These are phyloP conservation scores for Tricholauxania praeusta DNA, from an alignment of 2,888 invertebrate species.

Conservation along the genomic window DNA sequence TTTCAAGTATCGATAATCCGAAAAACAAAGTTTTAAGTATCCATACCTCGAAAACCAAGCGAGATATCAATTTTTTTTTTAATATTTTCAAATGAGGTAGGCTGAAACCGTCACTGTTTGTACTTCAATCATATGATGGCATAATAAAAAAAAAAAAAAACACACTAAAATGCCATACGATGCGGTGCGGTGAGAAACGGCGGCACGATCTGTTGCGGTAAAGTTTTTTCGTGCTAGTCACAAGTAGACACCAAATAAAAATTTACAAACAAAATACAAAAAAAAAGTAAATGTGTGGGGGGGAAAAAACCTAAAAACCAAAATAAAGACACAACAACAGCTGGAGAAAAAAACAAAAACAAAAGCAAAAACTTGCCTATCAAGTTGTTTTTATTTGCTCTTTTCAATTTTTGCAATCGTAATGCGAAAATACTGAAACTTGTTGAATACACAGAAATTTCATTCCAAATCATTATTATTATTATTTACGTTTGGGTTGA, in stretches of 20 bases:
- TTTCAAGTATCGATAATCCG: no score
- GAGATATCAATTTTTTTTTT: no score
- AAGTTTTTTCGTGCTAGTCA: constrained; percentile 14
- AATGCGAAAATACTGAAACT: background rate
- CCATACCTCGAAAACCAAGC: no score
- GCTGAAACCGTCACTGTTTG: no score
- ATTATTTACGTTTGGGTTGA: background rate
- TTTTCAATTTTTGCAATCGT: background rate
- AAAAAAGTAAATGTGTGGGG: background rate
- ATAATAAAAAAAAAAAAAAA: no score
- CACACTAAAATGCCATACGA: no score
- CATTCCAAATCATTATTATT: no score
- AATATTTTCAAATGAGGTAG: no score
- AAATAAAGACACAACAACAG: background rate
- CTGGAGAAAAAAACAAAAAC: background rate
- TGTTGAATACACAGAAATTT: background rate
- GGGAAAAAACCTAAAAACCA: background rate
- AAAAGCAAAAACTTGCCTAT: background rate
- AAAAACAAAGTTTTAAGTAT: no score
- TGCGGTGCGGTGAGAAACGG: background rate
- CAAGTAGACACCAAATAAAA: constrained; percentile 1
- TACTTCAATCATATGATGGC: no score
- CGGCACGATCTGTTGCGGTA: background rate
- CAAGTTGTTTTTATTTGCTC: constrained; percentile 1
- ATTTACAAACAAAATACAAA: background rate